phyloP scores from a whole-genome alignment of 2,113 vertebrate species.

The Albula goreensis region DNA sequence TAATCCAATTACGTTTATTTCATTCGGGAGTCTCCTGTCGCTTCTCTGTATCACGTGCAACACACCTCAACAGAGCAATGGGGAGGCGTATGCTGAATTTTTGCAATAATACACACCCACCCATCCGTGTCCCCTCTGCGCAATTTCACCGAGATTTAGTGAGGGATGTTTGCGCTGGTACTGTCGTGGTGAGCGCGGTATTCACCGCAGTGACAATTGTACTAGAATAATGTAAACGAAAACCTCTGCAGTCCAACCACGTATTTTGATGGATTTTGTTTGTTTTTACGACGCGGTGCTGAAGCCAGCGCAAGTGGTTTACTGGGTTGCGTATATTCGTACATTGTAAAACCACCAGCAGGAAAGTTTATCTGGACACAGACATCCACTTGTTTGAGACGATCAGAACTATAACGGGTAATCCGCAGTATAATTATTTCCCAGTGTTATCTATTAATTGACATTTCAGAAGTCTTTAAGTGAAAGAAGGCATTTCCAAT shows the following conservation, averaged over 20 bases:
- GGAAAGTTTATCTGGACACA: not conserved
- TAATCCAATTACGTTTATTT: conserved; percentile 41
- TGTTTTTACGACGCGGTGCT: not conserved
- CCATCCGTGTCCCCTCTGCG: conserved; percentile 20
- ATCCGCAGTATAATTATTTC: not conserved
- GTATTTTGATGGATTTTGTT: conserved; percentile 34
- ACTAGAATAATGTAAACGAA: conserved; percentile 2
- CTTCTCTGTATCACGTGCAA: not conserved
- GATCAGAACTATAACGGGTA: not conserved
- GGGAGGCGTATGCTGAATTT: not conserved
- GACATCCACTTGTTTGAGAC: not conserved
- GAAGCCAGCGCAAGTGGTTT: not conserved
- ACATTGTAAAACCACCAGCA: not conserved
- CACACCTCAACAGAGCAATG: not conserved
- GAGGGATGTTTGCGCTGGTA: conserved; percentile 7
- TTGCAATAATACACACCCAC: not conserved
- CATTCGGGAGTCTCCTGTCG: not conserved
- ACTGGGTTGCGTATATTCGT: not conserved
- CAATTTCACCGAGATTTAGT: conserved; percentile 8
- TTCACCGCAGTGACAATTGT: conserved; percentile 23
- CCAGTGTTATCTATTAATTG: not conserved
- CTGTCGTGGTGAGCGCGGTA: conserved; percentile 36
- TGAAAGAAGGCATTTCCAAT: not conserved
- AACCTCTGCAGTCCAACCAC: conserved; percentile 28
- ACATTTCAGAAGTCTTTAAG: not conserved